Conservation (phyloP, 1,140 invertebrate genomes). For the Spodoptera frugiperda region DNA sequence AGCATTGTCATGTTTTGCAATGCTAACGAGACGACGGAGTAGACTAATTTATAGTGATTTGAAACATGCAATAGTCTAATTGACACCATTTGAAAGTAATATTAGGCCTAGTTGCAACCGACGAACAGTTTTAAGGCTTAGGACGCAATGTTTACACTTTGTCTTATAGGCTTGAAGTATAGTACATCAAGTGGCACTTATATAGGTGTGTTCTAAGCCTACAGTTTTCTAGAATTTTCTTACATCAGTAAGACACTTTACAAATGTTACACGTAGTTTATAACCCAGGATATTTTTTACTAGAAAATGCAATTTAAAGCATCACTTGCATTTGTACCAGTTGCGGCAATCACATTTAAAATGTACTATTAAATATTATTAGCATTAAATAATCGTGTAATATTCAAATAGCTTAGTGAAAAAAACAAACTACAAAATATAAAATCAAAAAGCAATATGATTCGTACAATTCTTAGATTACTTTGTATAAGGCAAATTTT, state of each 20-base stretch:
- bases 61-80: neutral
- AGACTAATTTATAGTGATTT: neutral
- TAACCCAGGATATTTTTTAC: too few species aligned
- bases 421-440: conserved; percentile 28
- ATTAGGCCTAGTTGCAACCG: conserved; percentile 4
- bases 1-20: neutral
- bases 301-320: too few species aligned
- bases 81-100: neutral
- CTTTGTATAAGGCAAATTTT: conserved; percentile 46
- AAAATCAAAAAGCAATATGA: conserved; percentile 51
- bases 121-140: neutral
- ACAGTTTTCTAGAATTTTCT: too few species aligned
- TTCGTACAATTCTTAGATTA: conserved; percentile 54
- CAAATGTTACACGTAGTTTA: too few species aligned
- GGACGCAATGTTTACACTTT: neutral
- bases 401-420: conserved; percentile 22
- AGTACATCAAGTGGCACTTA: neutral
- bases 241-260: too few species aligned
- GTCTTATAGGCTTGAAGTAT: neutral
- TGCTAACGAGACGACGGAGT: neutral
- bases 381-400: neutral
- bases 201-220: neutral
- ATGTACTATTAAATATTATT: neutral
- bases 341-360: neutral
- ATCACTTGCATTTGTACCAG: neutral